Evolutionary conservation across 2,113 vertebrate genomes (phyloP), one percentile per base, ranked within the genome.

Genomic region (Gymnarchus niloticus): DNA sequence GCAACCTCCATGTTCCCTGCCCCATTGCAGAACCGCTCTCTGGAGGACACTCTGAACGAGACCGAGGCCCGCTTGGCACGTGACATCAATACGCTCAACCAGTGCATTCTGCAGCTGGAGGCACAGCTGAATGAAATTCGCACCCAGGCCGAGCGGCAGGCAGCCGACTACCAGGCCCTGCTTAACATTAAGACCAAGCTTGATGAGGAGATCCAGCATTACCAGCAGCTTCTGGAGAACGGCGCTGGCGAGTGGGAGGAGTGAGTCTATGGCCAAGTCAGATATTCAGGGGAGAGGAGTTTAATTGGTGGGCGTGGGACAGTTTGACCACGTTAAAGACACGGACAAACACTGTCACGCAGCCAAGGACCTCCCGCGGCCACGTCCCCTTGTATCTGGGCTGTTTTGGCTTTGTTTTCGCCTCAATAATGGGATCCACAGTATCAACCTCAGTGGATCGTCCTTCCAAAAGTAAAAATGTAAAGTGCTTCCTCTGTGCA

Each of bases 111-210:
- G 1, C 81, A 61, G 4, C 88, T 95, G 84, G 88, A 94, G 90
- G 86, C 23, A 0, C 92, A 95, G 81, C 91, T 95, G 61, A 85
- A 4, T n/a, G 87, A 92, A 21, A 83, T 93, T 28, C 91, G 90
- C 28, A 37, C 85, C 0, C 88, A 94, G 88, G 87, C 95, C 83
- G 92, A 94, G 88, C 88, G 84, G 1, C 94, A 95, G 85, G 81
- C 88, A 0, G 87, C 92, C 0, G 90, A 85, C 61, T 94, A 95
- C 89, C 90, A 93, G 17, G 65, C 90, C 19, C 93, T 96, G 87
- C 91, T 95, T 81, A 91, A 91, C 2, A 87, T 93, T 19, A 96
- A 95, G 91, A 93, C 93, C 92, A 94, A 93, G 90, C 93, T 96
- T 90, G 94, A 96, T 89, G 88, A 89, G 0, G 95, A 96, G 81